Conservation (phyloP, 2,113 vertebrate species). For the Gymnarchus niloticus region DNA sequence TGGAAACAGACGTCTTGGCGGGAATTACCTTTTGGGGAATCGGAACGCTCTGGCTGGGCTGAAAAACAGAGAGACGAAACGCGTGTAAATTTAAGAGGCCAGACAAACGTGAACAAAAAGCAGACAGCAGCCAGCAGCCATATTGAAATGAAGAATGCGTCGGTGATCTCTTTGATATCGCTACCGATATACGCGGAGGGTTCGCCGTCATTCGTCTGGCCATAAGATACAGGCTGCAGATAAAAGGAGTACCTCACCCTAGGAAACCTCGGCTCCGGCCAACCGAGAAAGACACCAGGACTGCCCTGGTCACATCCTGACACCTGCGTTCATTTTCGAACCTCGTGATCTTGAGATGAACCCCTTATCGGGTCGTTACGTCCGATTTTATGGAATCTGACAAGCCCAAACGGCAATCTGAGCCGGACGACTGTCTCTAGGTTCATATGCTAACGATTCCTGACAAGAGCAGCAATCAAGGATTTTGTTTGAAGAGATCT, state of each 20-base stretch:
- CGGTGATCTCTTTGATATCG: not conserved
- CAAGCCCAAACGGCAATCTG: not conserved
- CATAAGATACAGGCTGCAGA: constrained; percentile 43
- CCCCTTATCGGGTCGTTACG: not conserved
- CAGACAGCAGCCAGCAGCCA: no score
- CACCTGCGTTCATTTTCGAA: not conserved
- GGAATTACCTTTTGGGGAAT: constrained; percentile 89
- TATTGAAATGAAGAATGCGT: no score
- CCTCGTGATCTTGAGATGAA: not conserved
- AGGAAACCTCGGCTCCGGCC: no score
- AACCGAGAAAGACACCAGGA: not conserved
- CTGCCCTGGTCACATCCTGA: no score
- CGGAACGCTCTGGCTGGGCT: constrained; percentile 83
- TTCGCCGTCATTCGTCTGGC: no score
- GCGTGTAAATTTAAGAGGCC: constrained; percentile 43
- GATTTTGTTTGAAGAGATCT: not conserved
- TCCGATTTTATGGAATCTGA: not conserved
- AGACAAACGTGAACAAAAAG: constrained; percentile 40
- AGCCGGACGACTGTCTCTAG: not conserved
- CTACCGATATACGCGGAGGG: no score
- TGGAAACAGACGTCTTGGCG: constrained; percentile 37
- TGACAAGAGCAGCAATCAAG: not conserved
- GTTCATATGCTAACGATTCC: not conserved
- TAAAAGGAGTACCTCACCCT: constrained; percentile 16
- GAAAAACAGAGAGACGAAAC: constrained; percentile 55